Base-by-base conservation (phyloP, 2,797 vertebrate genomes). In the Tinamus major region DNA sequence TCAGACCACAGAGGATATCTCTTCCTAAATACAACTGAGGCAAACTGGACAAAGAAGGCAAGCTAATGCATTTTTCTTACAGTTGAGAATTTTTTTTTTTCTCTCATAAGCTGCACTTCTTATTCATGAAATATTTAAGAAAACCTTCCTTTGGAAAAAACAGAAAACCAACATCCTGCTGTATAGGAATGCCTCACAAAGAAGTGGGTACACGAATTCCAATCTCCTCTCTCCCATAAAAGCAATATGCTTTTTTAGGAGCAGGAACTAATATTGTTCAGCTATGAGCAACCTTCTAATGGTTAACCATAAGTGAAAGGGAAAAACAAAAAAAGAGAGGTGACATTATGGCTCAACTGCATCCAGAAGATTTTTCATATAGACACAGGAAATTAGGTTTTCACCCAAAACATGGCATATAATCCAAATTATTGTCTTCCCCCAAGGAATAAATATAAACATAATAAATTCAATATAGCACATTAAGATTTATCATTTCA, bases 401-500 rank as follows among this genome's bases (percentile, higher is more conserved):
- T 65, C n/a, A 56, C 23, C 1, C 12, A 79, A 79, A 85, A 56
- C 51, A 85, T 6, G 6, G 2, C 29, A 94, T 89, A 46, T 29
- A 26, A 90, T 78, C 70, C 49, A 61, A 79, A 71, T 87, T 77
- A 41, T 74, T 80, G 70, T 88, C 23, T 24, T 53, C 67, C 44
- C 58, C 67, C 37, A 74, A 53, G 58, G 63, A 94, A 87, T 59
- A 93, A 94, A 75, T 42, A 51, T 37, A 23, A 91, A 87, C 31
- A 19, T 64, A 85, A 95, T 81, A 87, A 92, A 94, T 85, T 72
- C 55, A 18, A 61, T 76, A 93, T 39, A 85, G 70, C 69, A 84
- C 70, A 72, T 86, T 79, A 72, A 89, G 83, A 92, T 96, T 93
- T 93, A 96, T 85, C 86, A 41, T 88, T 89, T 81, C 35, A 48